Base-by-base conservation (phyloP, 2,888 invertebrate genomes). In the Caenorhabditis macrosperma region DNA sequence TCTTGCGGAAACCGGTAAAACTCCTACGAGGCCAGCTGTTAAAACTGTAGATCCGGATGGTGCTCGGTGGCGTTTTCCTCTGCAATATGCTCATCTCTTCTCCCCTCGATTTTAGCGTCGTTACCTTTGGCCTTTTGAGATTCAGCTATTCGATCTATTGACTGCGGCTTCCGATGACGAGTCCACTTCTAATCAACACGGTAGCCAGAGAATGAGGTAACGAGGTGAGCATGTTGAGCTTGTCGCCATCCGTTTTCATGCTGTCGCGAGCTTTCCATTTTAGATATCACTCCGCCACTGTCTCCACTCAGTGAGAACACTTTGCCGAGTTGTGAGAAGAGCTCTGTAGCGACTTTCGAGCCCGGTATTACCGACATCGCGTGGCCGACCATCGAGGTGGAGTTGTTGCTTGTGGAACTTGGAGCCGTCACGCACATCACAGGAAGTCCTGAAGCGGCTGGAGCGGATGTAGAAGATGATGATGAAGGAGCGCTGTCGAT, bases 141-240 rank as follows among this genome's bases (percentile, higher is more conserved):
- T n/a, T n/a, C n/a, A n/a, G n/a, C n/a, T n/a, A n/a, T n/a, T n/a
- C n/a, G n/a, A n/a, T n/a, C n/a, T n/a, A n/a, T n/a, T n/a, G n/a
- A n/a, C n/a, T n/a, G n/a, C n/a, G n/a, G n/a, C n/a, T n/a, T n/a
- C n/a, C n/a, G n/a, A n/a, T n/a, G n/a, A n/a, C n/a, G n/a, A n/a
- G n/a, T n/a, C n/a, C n/a, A n/a, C n/a, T n/a, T n/a, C n/a, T n/a
- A n/a, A n/a, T n/a, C n/a, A n/a, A 93, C 46, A 95, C 93, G 83
- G 95, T 94, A 2, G 94, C 94, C 84, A 96, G 94, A 85, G 95
- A 94, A 83, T 95, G 93, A 0, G 95, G 95, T 88, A 95, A 92
- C 90, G 94, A 94, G 86, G 94, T 94, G 28, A 95, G 92, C 59
- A 95, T 94, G 22, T 94, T 95, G 92, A 0, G 95, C 95, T 74